Evolutionary conservation across 2,797 vertebrate genomes (phyloP), one percentile per base, ranked within the genome.

Genomic region (Sebastes minor): DNA sequence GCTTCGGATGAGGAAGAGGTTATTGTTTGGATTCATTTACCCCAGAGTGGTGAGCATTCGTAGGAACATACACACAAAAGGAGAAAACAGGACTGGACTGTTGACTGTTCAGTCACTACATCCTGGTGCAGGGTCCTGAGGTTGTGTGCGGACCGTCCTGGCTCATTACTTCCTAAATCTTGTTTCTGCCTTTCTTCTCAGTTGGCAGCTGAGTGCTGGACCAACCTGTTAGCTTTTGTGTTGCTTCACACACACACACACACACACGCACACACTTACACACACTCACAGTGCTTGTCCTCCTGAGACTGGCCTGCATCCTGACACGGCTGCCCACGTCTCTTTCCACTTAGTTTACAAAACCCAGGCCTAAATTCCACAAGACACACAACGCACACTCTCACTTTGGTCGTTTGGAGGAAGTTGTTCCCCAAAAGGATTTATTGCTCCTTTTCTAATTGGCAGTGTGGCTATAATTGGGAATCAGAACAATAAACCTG

Each of bases 191-290:
- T 84, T 86, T 88, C 69, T 83, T 82, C 57, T 73, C 62, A 64
- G 56, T 85, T 92, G 90, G 82, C 87, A 93, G 89, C 72, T 89
- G 86, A 93, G 81, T 72, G 64, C 84, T 86, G 73, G 91, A 91
- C 89, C 89, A 90, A 91, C 85, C 86, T 78, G 84, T 81, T 84
- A 86, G 87, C 82, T 74, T 88, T 90, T 91, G 82, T 90, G 82
- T 46, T 38, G 53, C 55, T 67, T 78, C 78, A 71, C 42, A 63
- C 78, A 83, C 27, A 28, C 27, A 27, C 62, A 62, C 52, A 53
- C 56, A 30, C 57, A 53, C 69, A 56, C 53, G 62, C 62, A 60
- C 75, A 64, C 76, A 64, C 76, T 67, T 20, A 83, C 71, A 22
- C 56, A 81, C 52, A 49, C 73, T 56, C 67, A 60, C 56, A 62